These are phyloP conservation scores for Prionailurus bengalensis DNA, from an alignment of 2,113 vertebrate species.

Conservation along the genomic window DNA sequence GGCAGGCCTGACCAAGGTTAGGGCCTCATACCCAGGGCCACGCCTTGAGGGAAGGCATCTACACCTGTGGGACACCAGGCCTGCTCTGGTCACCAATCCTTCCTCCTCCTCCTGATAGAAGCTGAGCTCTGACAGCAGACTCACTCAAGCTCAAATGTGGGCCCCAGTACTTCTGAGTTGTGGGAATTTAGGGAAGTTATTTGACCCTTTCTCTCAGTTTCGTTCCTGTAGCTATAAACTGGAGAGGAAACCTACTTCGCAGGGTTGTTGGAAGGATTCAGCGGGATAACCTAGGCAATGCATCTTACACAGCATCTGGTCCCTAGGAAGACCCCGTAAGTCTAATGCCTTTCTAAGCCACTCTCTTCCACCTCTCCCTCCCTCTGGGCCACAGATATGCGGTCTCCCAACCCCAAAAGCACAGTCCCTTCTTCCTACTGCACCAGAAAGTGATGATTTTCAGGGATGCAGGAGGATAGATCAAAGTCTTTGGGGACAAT, in stretches of 20 bases:
- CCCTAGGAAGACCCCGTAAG: not conserved
- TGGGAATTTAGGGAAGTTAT: not conserved
- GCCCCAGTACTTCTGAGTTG: not conserved
- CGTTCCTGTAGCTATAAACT: not conserved
- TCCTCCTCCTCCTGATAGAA: not conserved
- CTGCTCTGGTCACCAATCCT: not conserved
- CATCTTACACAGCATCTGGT: not conserved
- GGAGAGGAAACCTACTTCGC: not conserved
- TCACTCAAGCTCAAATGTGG: not conserved
- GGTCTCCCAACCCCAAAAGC: not conserved
- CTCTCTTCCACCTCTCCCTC: not conserved
- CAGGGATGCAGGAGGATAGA: not conserved
- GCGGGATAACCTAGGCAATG: not conserved
- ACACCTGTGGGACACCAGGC: not conserved
- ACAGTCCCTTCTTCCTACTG: not conserved
- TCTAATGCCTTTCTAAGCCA: not conserved
- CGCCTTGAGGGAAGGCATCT: not conserved
- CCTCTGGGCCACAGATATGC: not conserved
- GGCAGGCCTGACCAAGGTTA: not conserved
- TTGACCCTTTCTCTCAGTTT: not conserved
- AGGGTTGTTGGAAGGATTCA: not conserved
- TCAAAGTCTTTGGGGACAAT: not conserved
- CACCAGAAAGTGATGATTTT: not conserved
- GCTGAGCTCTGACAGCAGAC: not conserved
- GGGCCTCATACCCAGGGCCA: not conserved